Conservation (phyloP, 1,140 invertebrate species). For the Diprion similis region DNA sequence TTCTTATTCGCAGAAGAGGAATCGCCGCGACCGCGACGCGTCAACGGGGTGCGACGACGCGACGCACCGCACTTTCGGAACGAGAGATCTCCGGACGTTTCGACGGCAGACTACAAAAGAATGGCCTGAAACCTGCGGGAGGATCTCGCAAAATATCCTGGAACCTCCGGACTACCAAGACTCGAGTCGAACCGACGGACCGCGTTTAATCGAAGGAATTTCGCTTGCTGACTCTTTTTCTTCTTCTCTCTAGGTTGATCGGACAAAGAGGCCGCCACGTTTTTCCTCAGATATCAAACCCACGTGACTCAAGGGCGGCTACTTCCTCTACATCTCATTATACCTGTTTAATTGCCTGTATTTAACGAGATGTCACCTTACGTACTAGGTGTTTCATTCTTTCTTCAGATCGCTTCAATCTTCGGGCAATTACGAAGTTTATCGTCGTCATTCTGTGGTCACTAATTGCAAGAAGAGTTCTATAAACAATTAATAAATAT, state of each 20-base stretch:
- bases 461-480: too few species aligned
- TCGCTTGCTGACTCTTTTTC: not conserved
- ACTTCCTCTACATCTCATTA: too few species aligned
- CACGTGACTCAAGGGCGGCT: too few species aligned
- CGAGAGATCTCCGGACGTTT: not conserved
- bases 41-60: not conserved
- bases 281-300: not conserved
- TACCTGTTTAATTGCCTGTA: too few species aligned
- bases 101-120: slow-evolving; percentile 1
- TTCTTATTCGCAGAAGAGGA: slow-evolving; percentile 17
- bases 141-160: not conserved
- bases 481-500: too few species aligned
- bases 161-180: not conserved
- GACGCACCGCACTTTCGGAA: not conserved
- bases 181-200: not conserved
- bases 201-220: slow-evolving; percentile 1
- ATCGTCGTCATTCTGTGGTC: too few species aligned
- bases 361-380: too few species aligned
- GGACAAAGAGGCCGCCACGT: not conserved
- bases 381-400: too few species aligned
- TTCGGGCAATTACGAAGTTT: too few species aligned
- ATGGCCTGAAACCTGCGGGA: not conserved
- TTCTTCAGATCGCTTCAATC: too few species aligned
- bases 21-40: not conserved
- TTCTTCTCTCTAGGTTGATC: not conserved